Evolutionary conservation across 1,140 invertebrate species (phyloP).

Genomic region (Fopius arisanus): DNA sequence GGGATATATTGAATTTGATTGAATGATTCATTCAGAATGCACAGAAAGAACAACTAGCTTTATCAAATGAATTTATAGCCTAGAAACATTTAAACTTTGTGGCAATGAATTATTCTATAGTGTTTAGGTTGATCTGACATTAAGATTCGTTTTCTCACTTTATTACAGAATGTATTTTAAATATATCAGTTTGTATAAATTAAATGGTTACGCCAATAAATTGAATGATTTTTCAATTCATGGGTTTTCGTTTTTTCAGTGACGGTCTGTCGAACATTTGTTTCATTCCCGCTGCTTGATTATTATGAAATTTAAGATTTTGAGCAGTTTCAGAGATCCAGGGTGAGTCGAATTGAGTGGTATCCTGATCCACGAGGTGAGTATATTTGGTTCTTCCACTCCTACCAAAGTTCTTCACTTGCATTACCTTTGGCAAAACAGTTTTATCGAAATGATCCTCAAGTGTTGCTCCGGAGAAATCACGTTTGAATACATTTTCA

Average conservation of each 20-base stretch:
- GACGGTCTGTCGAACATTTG: slow-evolving; percentile 91
- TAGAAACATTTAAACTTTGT: not conserved
- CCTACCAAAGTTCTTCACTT: slow-evolving; percentile 99
- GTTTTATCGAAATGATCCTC: slow-evolving; percentile 99
- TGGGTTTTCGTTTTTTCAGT: slow-evolving; percentile 72
- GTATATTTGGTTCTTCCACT: slow-evolving; percentile 99
- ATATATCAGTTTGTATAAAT: not conserved
- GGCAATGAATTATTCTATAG: not conserved
- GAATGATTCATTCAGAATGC: not conserved
- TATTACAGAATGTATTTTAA: not conserved
- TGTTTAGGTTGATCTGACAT: not conserved
- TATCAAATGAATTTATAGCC: not conserved
- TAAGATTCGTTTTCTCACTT: not conserved
- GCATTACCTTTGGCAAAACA: slow-evolving; percentile 99
- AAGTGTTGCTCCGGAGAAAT: slow-evolving; percentile 95
- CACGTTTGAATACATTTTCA: slow-evolving; percentile 91
- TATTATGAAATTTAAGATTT: slow-evolving; percentile 90
- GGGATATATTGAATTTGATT: no score
- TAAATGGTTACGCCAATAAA: not conserved
- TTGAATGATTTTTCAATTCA: slow-evolving; percentile 43
- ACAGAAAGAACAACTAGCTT: not conserved
- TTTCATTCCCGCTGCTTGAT: slow-evolving; percentile 94
- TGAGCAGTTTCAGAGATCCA: slow-evolving; percentile 92
- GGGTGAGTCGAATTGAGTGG: slow-evolving; percentile 96
- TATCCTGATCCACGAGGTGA: slow-evolving; percentile 99